Percentiles rank a stretch among this genome's conserved stretches.
Evolutionary conservation across 2,113 vertebrate genomes (phyloP).

Genomic region (Pteropus alecto): DNA sequence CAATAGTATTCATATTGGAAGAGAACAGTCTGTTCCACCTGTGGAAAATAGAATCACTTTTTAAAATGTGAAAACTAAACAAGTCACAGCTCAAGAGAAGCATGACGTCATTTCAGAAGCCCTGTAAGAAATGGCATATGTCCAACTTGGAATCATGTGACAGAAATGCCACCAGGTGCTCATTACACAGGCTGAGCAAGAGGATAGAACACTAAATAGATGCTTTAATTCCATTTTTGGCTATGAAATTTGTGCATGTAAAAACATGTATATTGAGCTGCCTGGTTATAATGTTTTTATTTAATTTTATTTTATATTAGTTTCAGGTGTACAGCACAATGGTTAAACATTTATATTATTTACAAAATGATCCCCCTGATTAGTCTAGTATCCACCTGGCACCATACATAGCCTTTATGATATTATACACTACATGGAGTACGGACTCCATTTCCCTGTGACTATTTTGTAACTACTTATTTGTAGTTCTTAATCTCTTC

Average conservation of each 20-base stretch:
- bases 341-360: no score
- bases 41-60: not conserved
- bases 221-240: not conserved
- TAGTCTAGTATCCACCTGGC: no score
- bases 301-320: no score
- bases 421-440: no score
- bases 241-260: not conserved
- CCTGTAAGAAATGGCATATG: not conserved
- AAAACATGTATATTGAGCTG: not conserved
- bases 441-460: no score
- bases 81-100: not conserved
- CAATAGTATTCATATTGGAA: not conserved
- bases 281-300: not conserved
- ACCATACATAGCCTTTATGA: no score
- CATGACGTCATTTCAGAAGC: not conserved
- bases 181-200: not conserved
- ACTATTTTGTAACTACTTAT: no score
- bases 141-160: not conserved
- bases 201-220: not conserved
- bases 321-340: no score
- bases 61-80: not conserved
- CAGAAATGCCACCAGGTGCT: not conserved
- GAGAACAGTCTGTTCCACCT: not conserved
- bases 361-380: no score
- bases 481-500: no score